Base-by-base conservation (phyloP, 2,797 vertebrate species). In the Enteromius paludinosus region DNA sequence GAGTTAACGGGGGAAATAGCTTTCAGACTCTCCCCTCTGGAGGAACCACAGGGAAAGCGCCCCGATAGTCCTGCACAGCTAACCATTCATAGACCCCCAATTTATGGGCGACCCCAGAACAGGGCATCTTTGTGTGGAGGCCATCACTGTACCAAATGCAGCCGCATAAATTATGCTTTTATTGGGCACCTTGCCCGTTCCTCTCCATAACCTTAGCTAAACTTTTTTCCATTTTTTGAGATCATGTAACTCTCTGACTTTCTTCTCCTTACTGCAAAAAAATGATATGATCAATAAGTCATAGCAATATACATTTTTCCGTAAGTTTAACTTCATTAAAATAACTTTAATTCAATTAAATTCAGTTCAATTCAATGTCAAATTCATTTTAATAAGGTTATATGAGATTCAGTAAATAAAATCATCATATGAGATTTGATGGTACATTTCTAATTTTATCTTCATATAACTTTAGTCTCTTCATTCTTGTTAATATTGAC, bases 111-210 rank as follows among this genome's bases (percentile, higher is more conserved):
- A 2, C 81, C 74, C 43, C 20, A 86, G 86, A 90, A 93, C 91
- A 93, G 87, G 71, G 84, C 49, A 86, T 90, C 91, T 85, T 93
- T 93, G 89, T 93, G 89, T 52, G 47, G 73, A 90, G 81, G 72
- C 87, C 88, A 88, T 92, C 89, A 90, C 87, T 89, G 84, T 68
- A 86, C 86, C 75, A 17, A 69, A 83, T 38, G 83, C 68, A 83
- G 84, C 74, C 71, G 89, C 83, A 81, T 93, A 93, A 93, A 93
- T 91, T 84, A 84, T 66, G 30, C 84, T 49, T 92, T 93, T 90
- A 94, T 91, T 89, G 90, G 86, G 88, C 62, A 89, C 85, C 56
- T 78, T 4, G 70, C 78, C 78, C 41, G 20, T 86, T 89, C 47
- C 74, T 88, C 64, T 84, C 68, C 49, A 72, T 83, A 80, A 61